Base-by-base conservation (phyloP, 2,797 vertebrate genomes). In the Aeoliscus strigatus region DNA sequence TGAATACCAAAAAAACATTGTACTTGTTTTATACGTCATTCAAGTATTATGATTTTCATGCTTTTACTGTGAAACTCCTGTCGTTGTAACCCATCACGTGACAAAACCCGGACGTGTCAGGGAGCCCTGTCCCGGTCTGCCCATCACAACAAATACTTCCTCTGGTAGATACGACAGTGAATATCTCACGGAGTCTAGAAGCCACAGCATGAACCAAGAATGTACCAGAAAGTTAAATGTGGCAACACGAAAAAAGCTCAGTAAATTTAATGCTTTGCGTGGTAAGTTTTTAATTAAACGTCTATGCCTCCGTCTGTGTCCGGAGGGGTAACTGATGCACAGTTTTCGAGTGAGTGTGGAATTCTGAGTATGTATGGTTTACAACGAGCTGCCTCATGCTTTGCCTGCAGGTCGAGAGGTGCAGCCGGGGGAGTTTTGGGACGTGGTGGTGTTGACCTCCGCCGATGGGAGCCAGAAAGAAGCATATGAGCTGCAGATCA, bases 391-490 rank as follows among this genome's bases (percentile, higher is more conserved):
- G 24, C 4, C 30, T 8, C 18, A 1, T 39, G 5, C 16, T 18
- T 18, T 27, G 0, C 12, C 11, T 45, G 30, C 10, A 94, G 94
- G 90, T 40, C 80, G 51, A 50, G 53, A 73, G 23, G 79, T 88
- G 16, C 41, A 51, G 21, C 8, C 75, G 8, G 86, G 86, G 8
- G 73, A 84, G 68, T 94, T 94, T 39, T 97, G 93, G 94, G 92
- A 97, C 37, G 67, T 89, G 38, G 91, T 96, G 60, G 89, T 82
- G 15, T 73, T 97, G 52, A 94, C 92, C 14, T 91, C 93, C 2
- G 89, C 77, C 39, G 92, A 97, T 58, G 77, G 72, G 44, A 79
- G 79, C 18, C 94, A 96, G 75, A 90, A 72, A 62, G 61, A 71
- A 12, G 87, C 86, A 0, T 96, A 92, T 27, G 85, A 89, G 67